Evolutionary conservation across 2,888 invertebrate species (phyloP).

Genomic region (Brenthis ino): DNA sequence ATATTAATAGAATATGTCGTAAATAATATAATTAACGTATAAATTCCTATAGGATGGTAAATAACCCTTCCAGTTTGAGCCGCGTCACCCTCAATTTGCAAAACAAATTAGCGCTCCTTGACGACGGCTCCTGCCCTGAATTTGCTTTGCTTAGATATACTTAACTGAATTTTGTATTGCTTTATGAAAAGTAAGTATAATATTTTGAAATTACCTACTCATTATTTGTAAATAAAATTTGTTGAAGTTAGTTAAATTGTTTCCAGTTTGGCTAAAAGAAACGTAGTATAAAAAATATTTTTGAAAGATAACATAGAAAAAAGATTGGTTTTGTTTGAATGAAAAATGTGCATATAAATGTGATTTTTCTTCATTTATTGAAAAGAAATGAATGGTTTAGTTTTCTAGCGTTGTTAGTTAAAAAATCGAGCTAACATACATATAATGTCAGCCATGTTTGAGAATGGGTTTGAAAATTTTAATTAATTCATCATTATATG

Average conservation of each 20-base stretch:
- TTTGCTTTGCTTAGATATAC: constrained; percentile 25
- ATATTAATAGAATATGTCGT: constrained; percentile 6
- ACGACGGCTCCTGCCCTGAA: constrained; percentile 46
- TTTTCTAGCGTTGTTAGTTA: too few species aligned
- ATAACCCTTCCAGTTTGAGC: constrained; percentile 50
- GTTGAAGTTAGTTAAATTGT: background rate
- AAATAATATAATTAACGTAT: constrained; percentile 25
- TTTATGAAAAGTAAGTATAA: constrained; percentile 9
- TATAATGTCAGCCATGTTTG: too few species aligned
- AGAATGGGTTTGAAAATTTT: too few species aligned
- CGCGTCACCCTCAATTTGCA: constrained; percentile 76
- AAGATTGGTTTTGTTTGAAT: too few species aligned
- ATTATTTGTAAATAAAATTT: background rate
- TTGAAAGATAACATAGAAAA: too few species aligned
- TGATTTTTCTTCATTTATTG: too few species aligned
- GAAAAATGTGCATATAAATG: too few species aligned
- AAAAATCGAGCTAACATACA: too few species aligned
- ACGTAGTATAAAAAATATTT: too few species aligned
- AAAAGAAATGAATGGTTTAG: too few species aligned
- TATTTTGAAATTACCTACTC: constrained; percentile 2
- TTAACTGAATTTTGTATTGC: background rate
- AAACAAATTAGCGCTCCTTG: constrained; percentile 76
- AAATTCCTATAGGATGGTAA: constrained; percentile 28
- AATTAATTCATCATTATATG: too few species aligned
- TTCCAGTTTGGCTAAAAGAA: too few species aligned